Evolutionary conservation across 2,113 vertebrate genomes (phyloP), one percentile per base, ranked within the genome.

Genomic region (Lanius collurio): DNA sequence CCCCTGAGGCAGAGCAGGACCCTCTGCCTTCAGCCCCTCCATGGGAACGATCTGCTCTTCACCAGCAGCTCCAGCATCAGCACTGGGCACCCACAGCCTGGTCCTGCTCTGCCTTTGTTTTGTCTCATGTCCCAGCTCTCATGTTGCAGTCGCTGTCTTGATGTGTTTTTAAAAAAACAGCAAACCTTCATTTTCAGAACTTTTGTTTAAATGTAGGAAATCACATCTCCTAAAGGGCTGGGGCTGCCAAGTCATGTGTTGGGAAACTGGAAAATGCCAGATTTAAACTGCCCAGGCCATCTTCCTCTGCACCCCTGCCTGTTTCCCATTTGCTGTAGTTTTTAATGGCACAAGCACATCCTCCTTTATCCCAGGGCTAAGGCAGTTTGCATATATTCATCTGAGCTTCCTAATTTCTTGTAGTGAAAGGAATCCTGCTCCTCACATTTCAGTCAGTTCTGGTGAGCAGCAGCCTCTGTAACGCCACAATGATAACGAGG

Each of bases 41-140:
- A 1, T 0, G 9, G 50, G 7, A 24, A 19, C 0, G 0, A 6
- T 24, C 56, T 69, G 87, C 59, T 11, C 41, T 17, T 31, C 3
- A 4, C 37, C 28, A 53, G 55, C 67, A 67, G 49, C 62, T 59
- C 6, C 1, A 65, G 44, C n/a, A 8, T 8, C 42, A 20, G 55
- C 52, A 14, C 70, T 42, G 49, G 28, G 64, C 35, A 20, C 35
- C 30, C 71, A 56, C 42, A 59, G 52, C 44, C 62, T 26, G 35
- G 7, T 50, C 37, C 44, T 68, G 62, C 70, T 26, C 26, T 42
- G 44, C 62, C 52, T 52, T 6, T 9, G 6, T 35, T 57, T 35
- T 59, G 9, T 59, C 31, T 53, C 11, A 0, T 1, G 8, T 46
- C 35, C 17, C 69, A 23, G 13, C 37, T 37, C 55, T 20, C 7